A percentile compares a stretch with the other conserved stretches of the same genome.
phyloP scores from a whole-genome alignment of 1,140 invertebrate genomes.

The Anastrepha obliqua region DNA sequence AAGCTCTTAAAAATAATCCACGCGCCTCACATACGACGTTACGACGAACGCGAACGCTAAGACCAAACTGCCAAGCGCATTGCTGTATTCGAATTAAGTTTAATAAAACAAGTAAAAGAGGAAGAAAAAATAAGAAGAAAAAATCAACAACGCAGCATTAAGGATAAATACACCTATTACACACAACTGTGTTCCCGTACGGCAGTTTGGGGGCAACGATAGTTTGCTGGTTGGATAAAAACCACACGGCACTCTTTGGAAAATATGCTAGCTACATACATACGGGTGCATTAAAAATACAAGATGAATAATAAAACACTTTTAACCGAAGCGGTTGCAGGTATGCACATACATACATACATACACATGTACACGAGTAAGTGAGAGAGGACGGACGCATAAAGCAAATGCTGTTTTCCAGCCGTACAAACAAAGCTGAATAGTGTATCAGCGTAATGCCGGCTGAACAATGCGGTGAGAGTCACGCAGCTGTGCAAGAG shows the following conservation, averaged over 20 bases:
- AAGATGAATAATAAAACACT: not conserved
- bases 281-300: not conserved
- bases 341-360: not conserved
- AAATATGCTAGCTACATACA: not conserved
- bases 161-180: slow-evolving; percentile 7
- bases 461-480: slow-evolving; percentile 3
- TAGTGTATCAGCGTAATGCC: not conserved
- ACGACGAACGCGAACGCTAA: not conserved
- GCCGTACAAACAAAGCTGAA: not conserved
- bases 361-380: not conserved
- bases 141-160: not conserved
- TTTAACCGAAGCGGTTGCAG: not conserved
- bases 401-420: not conserved
- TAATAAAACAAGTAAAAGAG: slow-evolving; percentile 1
- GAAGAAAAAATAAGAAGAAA: slow-evolving; percentile 20
- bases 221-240: not conserved
- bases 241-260: slow-evolving; percentile 5
- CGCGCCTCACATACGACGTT: not conserved
- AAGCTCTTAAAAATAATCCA: not conserved
- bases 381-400: not conserved
- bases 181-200: not conserved
- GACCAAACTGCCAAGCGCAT: slow-evolving; percentile 24
- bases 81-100: slow-evolving; percentile 35
- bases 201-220: not conserved
- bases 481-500: not conserved